Base-by-base conservation (phyloP, 1,140 invertebrate species). In the Chymomyza costata region DNA sequence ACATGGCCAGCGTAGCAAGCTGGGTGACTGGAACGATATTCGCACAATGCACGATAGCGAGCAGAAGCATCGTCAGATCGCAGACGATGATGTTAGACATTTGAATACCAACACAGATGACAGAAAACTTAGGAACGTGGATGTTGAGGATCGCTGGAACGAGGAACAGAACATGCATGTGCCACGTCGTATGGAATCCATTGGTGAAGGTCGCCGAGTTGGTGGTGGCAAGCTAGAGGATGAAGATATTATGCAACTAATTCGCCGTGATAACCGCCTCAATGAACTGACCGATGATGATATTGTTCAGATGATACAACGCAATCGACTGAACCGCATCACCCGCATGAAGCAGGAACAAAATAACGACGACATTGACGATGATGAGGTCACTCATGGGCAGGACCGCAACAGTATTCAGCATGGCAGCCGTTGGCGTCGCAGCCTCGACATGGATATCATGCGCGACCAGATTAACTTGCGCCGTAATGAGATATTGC, bases 211-310 rank as follows among this genome's bases (percentile, higher is more conserved):
- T 1, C 46, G 44, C n/a, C 14, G 18, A 3, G 44, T 46, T 0
- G 14, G 28, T 2, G 41, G 25, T 17, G 43, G 28, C 11, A 17
- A 10, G 37, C 69, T 25, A 11, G 32, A 46, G 19, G 57, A 71
- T 28, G 49, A 73, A 30, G 68, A 71, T 6, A 73, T 73, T 19
- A 34, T 67, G 1, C 43, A 53, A 11, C 47, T 73, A 1, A 71
- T 71, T 17, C 69, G 68, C 17, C 15, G 47, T 37, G 68, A 66
- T 0, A 49, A 64, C 19, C 68, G 69, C 1, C 44, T 73, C 5
- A 21, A 11, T 13, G 1, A 57, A 11, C 51, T 65, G 43, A 55
- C 8, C 32, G 63, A 73, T 32, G 63, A 67, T 0, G 68, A 73
- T 10, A 64, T 73, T 28, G 10, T 73, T 1, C 57, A 66, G 5